phyloP scores from a whole-genome alignment of 2,888 invertebrate species.

The Plebejus melissa region DNA sequence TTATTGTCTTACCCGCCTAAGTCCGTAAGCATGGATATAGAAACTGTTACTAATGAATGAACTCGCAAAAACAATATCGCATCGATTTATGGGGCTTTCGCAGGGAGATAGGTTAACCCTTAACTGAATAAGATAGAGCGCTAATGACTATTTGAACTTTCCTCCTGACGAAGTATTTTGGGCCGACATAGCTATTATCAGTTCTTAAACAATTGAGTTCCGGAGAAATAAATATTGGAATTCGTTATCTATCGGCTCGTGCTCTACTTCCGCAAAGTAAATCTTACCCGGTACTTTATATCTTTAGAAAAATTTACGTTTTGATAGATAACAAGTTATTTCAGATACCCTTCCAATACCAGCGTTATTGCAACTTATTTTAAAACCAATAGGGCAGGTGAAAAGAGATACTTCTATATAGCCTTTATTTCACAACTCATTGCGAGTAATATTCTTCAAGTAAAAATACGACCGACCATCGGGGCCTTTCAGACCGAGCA shows the following conservation, averaged over 20 bases:
- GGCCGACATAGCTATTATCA: constrained; percentile 10
- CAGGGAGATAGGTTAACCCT: constrained; percentile 3
- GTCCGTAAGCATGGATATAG: background rate
- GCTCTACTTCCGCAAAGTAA: constrained; percentile 6
- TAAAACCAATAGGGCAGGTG: background rate
- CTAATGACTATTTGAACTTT: constrained; percentile 19
- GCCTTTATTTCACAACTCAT: constrained; percentile 40
- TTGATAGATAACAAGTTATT: background rate
- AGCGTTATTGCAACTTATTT: background rate
- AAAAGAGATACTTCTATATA: background rate
- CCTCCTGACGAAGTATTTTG: constrained; percentile 5
- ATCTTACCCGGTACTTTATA: background rate
- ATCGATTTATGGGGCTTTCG: background rate
- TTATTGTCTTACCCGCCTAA: background rate
- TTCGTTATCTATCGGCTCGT: constrained; percentile 16
- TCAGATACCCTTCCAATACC: background rate
- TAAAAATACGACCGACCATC: constrained; percentile 53
- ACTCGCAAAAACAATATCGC: constrained; percentile 1
- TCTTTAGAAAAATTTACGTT: background rate
- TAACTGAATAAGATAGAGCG: constrained; percentile 15
- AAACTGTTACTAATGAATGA: background rate
- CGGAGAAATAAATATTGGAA: constrained; percentile 17
- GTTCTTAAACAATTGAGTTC: constrained; percentile 10
- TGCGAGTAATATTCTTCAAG: constrained; percentile 40
- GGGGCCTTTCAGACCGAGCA: constrained; percentile 46